Conservation (phyloP, 2,888 invertebrate species). For the Morpho achilles region DNA sequence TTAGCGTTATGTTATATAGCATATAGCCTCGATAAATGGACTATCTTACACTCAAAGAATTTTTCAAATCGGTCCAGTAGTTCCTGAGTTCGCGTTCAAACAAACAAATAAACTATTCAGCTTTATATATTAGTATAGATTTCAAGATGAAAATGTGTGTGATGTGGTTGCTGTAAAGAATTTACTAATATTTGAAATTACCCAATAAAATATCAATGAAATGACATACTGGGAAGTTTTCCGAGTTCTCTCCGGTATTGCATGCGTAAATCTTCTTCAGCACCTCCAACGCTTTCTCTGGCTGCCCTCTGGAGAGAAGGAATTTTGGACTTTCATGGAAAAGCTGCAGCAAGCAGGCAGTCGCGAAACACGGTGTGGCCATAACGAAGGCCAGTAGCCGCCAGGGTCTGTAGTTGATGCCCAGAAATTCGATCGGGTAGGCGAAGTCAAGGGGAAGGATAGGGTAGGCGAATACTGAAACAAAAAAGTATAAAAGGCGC, state of each 20-base stretch:
- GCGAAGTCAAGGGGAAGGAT: slow-evolving; percentile 81
- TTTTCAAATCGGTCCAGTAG: no score
- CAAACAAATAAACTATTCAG: no score
- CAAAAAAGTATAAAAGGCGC: neutral
- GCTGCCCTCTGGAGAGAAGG: slow-evolving; percentile 79
- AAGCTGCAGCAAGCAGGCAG: slow-evolving; percentile 77
- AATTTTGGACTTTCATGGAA: slow-evolving; percentile 91
- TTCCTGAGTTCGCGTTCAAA: no score
- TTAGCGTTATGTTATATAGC: no score
- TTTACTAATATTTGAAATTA: no score
- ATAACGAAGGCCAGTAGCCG: slow-evolving; percentile 84
- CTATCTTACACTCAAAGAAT: no score
- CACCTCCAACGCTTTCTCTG: slow-evolving; percentile 76
- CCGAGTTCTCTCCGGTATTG: slow-evolving; percentile 55
- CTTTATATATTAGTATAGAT: no score
- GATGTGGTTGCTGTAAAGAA: no score
- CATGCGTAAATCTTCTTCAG: slow-evolving; percentile 57
- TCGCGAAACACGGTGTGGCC: slow-evolving; percentile 81
- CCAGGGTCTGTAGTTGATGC: slow-evolving; percentile 84
- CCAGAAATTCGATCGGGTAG: slow-evolving; percentile 61
- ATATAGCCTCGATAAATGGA: no score
- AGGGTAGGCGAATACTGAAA: slow-evolving; percentile 81
- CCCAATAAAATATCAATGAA: neutral
- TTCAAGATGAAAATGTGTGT: no score
- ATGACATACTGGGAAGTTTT: slow-evolving; percentile 57